These are phyloP conservation scores for Hippolais icterina DNA, from an alignment of 2,113 vertebrate species.

Conservation along the genomic window DNA sequence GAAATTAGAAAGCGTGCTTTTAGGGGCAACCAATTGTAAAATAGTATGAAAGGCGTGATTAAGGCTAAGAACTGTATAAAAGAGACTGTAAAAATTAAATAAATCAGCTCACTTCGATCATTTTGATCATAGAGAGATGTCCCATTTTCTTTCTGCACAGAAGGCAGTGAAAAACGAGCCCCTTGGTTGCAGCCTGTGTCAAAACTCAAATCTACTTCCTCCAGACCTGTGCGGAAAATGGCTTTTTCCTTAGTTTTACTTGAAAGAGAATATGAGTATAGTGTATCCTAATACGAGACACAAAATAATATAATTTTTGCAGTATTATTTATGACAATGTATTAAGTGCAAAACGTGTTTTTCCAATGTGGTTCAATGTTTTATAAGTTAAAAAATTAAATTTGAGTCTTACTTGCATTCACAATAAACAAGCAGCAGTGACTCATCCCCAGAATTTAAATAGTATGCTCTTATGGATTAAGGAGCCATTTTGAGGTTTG, in stretches of 20 bases:
- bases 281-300: neutral
- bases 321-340: neutral
- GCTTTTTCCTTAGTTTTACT: neutral
- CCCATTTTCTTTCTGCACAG: too few relatives aligned
- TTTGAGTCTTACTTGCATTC: neutral
- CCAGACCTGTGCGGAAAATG: neutral
- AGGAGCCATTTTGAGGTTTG: neutral
- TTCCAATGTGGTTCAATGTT: neutral
- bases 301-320: neutral
- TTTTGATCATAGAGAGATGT: too few relatives aligned
- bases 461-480: neutral
- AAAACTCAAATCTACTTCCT: neutral
- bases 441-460: neutral
- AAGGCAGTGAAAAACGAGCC: neutral
- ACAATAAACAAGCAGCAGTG: neutral
- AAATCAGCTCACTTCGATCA: too few relatives aligned
- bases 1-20: too few relatives aligned
- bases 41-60: too few relatives aligned
- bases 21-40: too few relatives aligned
- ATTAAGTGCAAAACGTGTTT: neutral
- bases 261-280: neutral
- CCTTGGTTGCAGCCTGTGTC: fast-evolving
- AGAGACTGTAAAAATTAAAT: too few relatives aligned
- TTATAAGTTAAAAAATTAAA: neutral
- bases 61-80: too few relatives aligned